Evolutionary conservation across 2,888 invertebrate genomes (phyloP).

Genomic region (Rhingia campestris): DNA sequence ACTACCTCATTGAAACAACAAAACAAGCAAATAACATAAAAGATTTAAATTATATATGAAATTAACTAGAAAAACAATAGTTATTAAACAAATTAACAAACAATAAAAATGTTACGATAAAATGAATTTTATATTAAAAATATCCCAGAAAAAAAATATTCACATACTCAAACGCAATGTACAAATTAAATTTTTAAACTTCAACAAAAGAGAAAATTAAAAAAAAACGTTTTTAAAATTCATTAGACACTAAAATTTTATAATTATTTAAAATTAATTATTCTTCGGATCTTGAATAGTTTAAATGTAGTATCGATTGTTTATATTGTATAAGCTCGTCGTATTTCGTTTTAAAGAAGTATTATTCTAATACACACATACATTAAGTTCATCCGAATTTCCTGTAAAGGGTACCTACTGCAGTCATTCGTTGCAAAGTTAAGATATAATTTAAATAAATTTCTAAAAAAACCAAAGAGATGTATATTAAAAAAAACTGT

Average conservation of each 20-base stretch:
- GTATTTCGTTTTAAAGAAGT: too few species aligned
- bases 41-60: conserved; percentile 35
- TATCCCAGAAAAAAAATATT: conserved; percentile 54
- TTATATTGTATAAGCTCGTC: too few species aligned
- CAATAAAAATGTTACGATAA: conserved; percentile 52
- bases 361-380: too few species aligned
- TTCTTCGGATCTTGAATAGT: background rate
- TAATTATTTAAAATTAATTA: background rate
- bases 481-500: too few species aligned
- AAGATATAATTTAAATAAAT: too few species aligned
- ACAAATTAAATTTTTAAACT: conserved; percentile 59
- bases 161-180: conserved; percentile 65
- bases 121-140: conserved; percentile 62
- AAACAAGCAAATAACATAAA: conserved; percentile 62
- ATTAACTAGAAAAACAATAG: conserved; percentile 35
- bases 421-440: too few species aligned
- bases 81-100: conserved; percentile 27
- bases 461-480: too few species aligned
- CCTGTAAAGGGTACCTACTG: too few species aligned
- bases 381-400: too few species aligned
- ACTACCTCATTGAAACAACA: conserved; percentile 69
- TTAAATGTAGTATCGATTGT: too few species aligned
- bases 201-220: conserved; percentile 30
- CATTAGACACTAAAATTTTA: background rate
- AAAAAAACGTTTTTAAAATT: conserved; percentile 16